Evolutionary conservation across 2,113 vertebrate genomes (phyloP).

Genomic region (Corydoras maculifer): DNA sequence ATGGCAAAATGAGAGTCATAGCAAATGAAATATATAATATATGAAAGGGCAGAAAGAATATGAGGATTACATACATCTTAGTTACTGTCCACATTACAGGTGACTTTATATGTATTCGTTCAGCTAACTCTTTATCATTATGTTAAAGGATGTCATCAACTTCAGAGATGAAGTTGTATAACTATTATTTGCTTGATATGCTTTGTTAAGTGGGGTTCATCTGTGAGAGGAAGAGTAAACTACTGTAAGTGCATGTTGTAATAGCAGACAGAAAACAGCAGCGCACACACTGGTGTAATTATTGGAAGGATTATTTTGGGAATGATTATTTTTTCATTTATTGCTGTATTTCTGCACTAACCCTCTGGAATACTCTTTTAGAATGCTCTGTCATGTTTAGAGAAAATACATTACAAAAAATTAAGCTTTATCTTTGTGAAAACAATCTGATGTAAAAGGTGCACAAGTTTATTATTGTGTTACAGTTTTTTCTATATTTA

Average conservation of each 20-base stretch:
- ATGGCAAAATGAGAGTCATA: slow-evolving; percentile 11
- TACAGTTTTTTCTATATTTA: too few relatives aligned
- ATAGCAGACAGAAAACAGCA: neutral
- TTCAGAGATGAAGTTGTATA: neutral
- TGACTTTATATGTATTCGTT: too few relatives aligned
- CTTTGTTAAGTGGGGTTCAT: neutral
- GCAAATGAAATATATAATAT: neutral
- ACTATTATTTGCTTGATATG: slow-evolving; percentile 21
- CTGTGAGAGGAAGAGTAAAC: slow-evolving; percentile 5
- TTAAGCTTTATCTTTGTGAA: neutral
- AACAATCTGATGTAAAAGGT: neutral
- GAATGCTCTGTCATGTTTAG: neutral
- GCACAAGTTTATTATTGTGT: too few relatives aligned
- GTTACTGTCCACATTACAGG: too few relatives aligned
- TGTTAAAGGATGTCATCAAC: too few relatives aligned
- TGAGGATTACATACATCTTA: neutral
- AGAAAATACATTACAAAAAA: neutral
- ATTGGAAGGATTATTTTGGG: too few relatives aligned
- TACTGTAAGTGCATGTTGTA: slow-evolving; percentile 24
- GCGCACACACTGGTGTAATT: slow-evolving; percentile 5
- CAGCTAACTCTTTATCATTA: too few relatives aligned
- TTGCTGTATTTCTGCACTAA: too few relatives aligned
- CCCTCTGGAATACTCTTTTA: neutral
- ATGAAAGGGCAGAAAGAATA: slow-evolving; percentile 16
- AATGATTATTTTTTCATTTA: too few relatives aligned